Base-by-base conservation (phyloP, 2,888 invertebrate genomes). In the Phorcus lineatus region DNA sequence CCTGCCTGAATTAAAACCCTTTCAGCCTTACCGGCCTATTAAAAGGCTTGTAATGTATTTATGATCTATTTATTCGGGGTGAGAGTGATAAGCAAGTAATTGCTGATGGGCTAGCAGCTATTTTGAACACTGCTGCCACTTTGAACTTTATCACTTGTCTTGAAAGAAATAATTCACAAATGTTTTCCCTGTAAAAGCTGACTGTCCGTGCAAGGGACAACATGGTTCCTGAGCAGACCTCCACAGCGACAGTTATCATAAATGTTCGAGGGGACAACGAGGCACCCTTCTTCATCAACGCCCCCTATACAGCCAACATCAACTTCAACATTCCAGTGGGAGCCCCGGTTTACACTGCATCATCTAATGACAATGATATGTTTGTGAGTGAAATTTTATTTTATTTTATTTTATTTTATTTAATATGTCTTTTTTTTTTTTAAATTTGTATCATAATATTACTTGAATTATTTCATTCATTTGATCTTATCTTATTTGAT, bases 241-340 rank as follows among this genome's bases (percentile, higher is more conserved):
- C 74, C 24, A 80, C 36, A 11, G 79, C 82, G 6, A 77, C 78
- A 0, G 80, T 85, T 16, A 67, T 28, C 19, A 78, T 86, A 17
- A 70, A 9, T 67, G 81, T 86, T n/a, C 53, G 22, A 11, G 67
- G 80, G 13, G 84, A 86, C 66, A 70, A 53, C 6, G 17, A 22
- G 13, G 76, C 81, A 16, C 86, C 86, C 2, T 0, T 3, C 0
- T 86, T 85, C 62, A 6, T 80, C 36, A 82, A 80, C 24, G 24
- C 77, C 54, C 85, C 83, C 9, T 89, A 89, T 77, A 31, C 7
- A 2, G 78, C 81, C 0, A 78, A 78, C 1, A 85, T 91, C 17
- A 84, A 82, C 80, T 90, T 86, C 80, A 87, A 85, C 74, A 80
- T 81, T 76, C 80, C 85, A 0, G 82, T 82, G 36, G 84, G 79